Evolutionary conservation across 2,888 invertebrate genomes (phyloP).

Genomic region (Sylvicola cinctus): DNA sequence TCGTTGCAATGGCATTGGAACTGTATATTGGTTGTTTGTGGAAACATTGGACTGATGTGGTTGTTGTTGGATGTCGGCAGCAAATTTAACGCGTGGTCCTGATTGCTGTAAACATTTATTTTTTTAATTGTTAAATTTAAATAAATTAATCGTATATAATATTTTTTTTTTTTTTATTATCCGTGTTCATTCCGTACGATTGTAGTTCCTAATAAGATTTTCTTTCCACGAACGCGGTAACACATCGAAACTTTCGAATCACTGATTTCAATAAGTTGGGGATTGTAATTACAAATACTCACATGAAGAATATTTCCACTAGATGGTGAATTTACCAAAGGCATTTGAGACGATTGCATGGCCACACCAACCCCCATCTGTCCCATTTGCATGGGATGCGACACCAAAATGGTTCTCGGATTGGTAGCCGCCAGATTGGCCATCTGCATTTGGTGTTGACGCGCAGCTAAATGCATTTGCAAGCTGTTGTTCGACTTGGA

Average conservation of each 20-base stretch:
- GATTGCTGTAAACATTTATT: conserved; percentile 5
- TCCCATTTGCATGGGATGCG: conserved; percentile 20
- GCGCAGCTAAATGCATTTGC: conserved; percentile 21
- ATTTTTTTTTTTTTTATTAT: too few species aligned
- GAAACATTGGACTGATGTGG: conserved; percentile 14
- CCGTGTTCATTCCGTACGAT: too few species aligned
- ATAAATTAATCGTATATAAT: too few species aligned
- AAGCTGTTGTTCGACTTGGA: conserved; percentile 33
- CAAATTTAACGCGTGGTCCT: conserved; percentile 22
- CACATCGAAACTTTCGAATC: too few species aligned
- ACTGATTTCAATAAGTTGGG: too few species aligned
- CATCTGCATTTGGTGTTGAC: conserved; percentile 7
- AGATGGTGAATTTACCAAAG: conserved; percentile 39
- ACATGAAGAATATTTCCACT: conserved; percentile 49
- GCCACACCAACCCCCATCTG: conserved; percentile 13
- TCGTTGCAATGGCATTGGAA: conserved; percentile 34
- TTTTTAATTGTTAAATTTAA: too few species aligned
- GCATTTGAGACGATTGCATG: conserved; percentile 16
- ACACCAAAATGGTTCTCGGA: conserved; percentile 21
- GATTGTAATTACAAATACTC: too few species aligned
- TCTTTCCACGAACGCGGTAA: too few species aligned
- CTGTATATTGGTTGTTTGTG: conserved; percentile 4
- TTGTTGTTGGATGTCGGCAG: conserved; percentile 18
- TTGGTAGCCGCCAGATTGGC: conserved; percentile 7
- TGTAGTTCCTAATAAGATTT: too few species aligned